Evolutionary conservation across 2,888 invertebrate species (phyloP).

Genomic region (Pimpla rufipes): DNA sequence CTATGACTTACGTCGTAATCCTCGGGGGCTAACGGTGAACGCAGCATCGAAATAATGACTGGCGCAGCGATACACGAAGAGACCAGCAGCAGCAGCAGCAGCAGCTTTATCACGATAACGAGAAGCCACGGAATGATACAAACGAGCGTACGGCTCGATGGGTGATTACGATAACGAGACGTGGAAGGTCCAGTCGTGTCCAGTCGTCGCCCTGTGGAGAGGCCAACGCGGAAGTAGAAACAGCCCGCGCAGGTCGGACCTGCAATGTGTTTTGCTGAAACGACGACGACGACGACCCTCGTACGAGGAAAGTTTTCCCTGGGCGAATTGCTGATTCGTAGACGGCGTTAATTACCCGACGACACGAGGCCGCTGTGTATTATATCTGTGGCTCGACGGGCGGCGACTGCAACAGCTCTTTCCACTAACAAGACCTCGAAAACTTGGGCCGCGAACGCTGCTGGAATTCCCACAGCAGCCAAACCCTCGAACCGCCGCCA

Average conservation of each 20-base stretch:
- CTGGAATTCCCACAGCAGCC: conserved; percentile 16
- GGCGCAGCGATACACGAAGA: not conserved
- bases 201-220: not conserved
- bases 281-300: conserved; percentile 13
- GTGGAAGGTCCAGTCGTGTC: conserved; percentile 24
- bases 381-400: not conserved
- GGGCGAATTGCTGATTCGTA: conserved; percentile 45
- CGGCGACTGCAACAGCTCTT: not conserved
- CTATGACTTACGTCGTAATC: conserved; percentile 17
- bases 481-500: not conserved
- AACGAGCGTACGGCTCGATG: conserved; percentile 51
- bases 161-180: conserved; percentile 56
- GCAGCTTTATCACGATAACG: conserved; percentile 52
- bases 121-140: conserved; percentile 52
- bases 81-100: not conserved
- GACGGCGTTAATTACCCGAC: conserved; percentile 48
- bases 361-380: conserved; percentile 44
- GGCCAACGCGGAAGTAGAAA: not conserved
- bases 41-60: conserved; percentile 31
- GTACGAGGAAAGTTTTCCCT: conserved; percentile 34
- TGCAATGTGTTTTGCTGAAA: conserved; percentile 14
- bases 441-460: conserved; percentile 29
- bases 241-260: too few relatives aligned
- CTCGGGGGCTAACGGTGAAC: conserved; percentile 36
- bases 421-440: conserved; percentile 24